Evolutionary conservation across 2,888 invertebrate genomes (phyloP).

Genomic region (Diogma glabrata): DNA sequence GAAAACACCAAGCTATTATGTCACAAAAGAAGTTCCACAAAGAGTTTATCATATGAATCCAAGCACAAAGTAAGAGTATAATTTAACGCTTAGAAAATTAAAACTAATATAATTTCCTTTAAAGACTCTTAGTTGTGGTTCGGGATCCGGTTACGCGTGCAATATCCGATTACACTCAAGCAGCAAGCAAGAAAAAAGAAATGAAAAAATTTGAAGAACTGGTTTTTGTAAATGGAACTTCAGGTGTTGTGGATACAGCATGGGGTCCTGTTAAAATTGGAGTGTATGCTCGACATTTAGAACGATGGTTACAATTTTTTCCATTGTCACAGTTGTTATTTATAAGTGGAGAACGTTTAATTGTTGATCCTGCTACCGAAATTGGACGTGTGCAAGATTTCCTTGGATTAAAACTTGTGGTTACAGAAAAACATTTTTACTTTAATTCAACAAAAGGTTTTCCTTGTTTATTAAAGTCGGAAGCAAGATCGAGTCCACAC

Average conservation of each 20-base stretch:
- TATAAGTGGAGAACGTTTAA: constrained; percentile 78
- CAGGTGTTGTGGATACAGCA: constrained; percentile 59
- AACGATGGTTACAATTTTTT: constrained; percentile 76
- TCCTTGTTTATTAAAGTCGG: constrained; percentile 77
- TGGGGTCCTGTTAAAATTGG: constrained; percentile 74
- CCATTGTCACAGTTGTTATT: constrained; percentile 69
- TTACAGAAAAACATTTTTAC: constrained; percentile 82
- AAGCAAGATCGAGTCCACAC: constrained; percentile 63
- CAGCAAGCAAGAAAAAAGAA: constrained; percentile 58
- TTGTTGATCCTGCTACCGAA: constrained; percentile 77
- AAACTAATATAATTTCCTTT: too few species aligned
- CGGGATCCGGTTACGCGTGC: constrained; percentile 85
- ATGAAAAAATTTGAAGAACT: constrained; percentile 71
- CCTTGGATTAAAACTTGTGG: constrained; percentile 68
- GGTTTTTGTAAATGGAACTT: constrained; percentile 61
- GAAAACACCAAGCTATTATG: constrained; percentile 88
- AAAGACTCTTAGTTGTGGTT: constrained; percentile 78
- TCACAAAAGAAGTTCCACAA: constrained; percentile 71
- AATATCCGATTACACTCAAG: constrained; percentile 86
- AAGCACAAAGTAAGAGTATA: constrained; percentile 54
- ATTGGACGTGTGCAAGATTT: constrained; percentile 76
- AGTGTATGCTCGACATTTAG: constrained; percentile 70
- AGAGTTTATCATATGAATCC: constrained; percentile 76
- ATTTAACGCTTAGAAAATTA: too few species aligned
- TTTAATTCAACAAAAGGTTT: constrained; percentile 87